Percentiles rank a stretch among this genome's conserved stretches.
Evolutionary conservation across 2,888 invertebrate species (phyloP).

Genomic region (Ernsta delagoae): DNA sequence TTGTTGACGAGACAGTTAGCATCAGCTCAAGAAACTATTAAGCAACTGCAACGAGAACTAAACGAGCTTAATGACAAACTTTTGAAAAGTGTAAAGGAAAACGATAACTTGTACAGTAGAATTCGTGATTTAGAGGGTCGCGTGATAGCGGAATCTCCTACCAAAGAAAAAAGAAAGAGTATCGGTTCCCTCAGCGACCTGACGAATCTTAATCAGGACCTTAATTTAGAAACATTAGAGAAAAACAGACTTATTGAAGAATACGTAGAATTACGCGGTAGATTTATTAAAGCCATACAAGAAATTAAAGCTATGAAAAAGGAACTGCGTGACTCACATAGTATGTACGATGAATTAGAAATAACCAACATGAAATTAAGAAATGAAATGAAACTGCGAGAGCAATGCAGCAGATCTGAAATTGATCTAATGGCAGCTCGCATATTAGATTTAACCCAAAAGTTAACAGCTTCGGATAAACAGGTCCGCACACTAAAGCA

Average conservation of each 20-base stretch:
- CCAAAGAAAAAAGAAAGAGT: conserved; percentile 86
- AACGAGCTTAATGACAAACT: conserved; percentile 87
- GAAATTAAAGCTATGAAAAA: conserved; percentile 94
- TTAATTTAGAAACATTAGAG: conserved; percentile 89
- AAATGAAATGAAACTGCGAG: conserved; percentile 88
- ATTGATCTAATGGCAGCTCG: conserved; percentile 92
- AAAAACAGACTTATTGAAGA: conserved; percentile 92
- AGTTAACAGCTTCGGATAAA: conserved; percentile 92
- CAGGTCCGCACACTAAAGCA: conserved; percentile 92
- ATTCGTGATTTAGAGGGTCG: conserved; percentile 90
- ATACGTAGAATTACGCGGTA: conserved; percentile 89
- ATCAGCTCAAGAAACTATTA: conserved; percentile 87
- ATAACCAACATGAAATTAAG: conserved; percentile 90
- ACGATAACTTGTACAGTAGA: conserved; percentile 89
- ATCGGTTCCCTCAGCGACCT: conserved; percentile 93
- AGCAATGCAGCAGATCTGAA: conserved; percentile 88
- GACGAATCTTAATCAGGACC: conserved; percentile 90
- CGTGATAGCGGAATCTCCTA: conserved; percentile 75
- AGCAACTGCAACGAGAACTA: conserved; percentile 88
- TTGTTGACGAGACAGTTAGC: conserved; percentile 87
- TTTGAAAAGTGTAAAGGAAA: conserved; percentile 90
- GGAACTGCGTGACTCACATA: conserved; percentile 91
- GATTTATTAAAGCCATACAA: conserved; percentile 92
- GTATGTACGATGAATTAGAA: conserved; percentile 91
- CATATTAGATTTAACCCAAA: conserved; percentile 93